phyloP scores from a whole-genome alignment of 2,797 vertebrate genomes.

The Acrossocheilus fasciatus region DNA sequence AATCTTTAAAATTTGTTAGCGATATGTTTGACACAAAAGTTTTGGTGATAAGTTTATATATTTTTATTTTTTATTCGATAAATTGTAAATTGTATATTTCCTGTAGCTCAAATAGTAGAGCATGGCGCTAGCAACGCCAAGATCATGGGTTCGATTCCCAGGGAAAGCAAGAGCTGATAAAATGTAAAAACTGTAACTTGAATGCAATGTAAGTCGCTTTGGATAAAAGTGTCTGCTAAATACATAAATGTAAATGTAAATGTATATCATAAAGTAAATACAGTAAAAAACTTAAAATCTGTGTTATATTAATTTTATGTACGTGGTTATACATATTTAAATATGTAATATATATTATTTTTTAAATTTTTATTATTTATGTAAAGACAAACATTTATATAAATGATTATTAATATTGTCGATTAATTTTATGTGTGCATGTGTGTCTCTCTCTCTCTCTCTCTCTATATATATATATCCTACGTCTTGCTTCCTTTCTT shows the following conservation, averaged over 20 bases:
- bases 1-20: neutral
- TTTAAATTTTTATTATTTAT: neutral
- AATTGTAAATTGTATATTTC: too few relatives aligned
- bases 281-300: neutral
- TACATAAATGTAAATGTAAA: too few relatives aligned
- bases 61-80: neutral
- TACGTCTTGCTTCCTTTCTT: too few relatives aligned
- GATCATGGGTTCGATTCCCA: too few relatives aligned
- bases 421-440: neutral
- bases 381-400: too few relatives aligned
- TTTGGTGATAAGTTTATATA: neutral
- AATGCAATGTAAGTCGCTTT: too few relatives aligned
- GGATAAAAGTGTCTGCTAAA: too few relatives aligned
- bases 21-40: neutral
- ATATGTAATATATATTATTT: neutral
- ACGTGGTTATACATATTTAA: neutral
- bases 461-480: neutral
- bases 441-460: neutral
- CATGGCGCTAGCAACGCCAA: too few relatives aligned
- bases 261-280: neutral
- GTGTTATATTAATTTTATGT: neutral
- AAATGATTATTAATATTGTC: neutral
- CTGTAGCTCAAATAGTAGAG: too few relatives aligned
- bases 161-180: too few relatives aligned
- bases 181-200: too few relatives aligned